These are phyloP conservation scores for Yponomeuta plumbellus DNA, from an alignment of 2,888 invertebrate species.

Conservation along the genomic window DNA sequence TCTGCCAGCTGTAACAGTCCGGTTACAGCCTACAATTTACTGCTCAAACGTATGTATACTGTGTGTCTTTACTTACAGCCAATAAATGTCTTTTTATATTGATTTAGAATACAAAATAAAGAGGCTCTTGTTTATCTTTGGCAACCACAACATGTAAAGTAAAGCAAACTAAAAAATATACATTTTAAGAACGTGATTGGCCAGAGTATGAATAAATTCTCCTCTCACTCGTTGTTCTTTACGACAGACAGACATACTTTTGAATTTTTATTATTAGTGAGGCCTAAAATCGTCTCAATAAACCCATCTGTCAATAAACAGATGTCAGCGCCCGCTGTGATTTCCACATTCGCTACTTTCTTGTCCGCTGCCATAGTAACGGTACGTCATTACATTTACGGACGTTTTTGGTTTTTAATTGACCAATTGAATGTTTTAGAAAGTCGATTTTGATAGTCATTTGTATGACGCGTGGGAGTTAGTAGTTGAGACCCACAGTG, in stretches of 20 bases:
- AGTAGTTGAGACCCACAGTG: neutral
- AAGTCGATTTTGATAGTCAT: slow-evolving; percentile 29
- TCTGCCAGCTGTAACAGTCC: slow-evolving; percentile 42
- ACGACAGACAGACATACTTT: neutral
- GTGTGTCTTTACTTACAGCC: too few species aligned
- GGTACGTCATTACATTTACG: slow-evolving; percentile 45
- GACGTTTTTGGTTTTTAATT: slow-evolving; percentile 43
- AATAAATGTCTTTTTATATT: too few species aligned
- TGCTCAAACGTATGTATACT: too few species aligned
- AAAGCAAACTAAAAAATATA: too few species aligned
- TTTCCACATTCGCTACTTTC: slow-evolving; percentile 49
- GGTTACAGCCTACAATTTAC: too few species aligned
- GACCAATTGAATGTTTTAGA: slow-evolving; percentile 40
- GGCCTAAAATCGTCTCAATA: slow-evolving; percentile 29
- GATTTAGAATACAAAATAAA: too few species aligned
- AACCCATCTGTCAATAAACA: slow-evolving; percentile 46
- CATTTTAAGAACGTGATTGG: too few species aligned
- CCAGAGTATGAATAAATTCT: too few species aligned
- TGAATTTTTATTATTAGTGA: neutral
- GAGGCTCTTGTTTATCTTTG: too few species aligned
- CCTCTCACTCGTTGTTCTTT: too few species aligned
- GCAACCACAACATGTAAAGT: too few species aligned
- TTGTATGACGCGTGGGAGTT: slow-evolving; percentile 18
- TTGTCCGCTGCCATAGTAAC: slow-evolving; percentile 32
- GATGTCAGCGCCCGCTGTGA: slow-evolving; percentile 52